Evolutionary conservation across 2,113 vertebrate species (phyloP), one percentile per base, ranked within the genome.

Genomic region (Microcebus griseorufus): DNA sequence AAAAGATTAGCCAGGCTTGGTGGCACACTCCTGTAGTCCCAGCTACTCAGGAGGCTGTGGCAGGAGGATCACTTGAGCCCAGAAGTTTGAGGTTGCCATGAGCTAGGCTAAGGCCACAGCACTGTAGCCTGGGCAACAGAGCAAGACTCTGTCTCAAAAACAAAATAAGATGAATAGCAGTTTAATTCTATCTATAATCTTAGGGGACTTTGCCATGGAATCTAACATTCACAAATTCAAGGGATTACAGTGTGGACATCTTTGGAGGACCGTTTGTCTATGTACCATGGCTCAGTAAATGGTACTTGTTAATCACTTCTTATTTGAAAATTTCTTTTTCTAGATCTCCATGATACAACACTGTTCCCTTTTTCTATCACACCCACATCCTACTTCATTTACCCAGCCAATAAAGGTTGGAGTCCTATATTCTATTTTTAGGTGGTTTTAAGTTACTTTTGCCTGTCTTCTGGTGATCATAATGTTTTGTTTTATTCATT

Each of bases 221-320:
- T 14, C n/a, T 45, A 64, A 80, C 3, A 81, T 55, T 90, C 51
- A 76, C 65, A 94, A 80, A 89, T 89, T 75, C 2, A 32, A 86
- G 29, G 32, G 25, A 69, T 79, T 96, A 42, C 34, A 62, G 70
- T 60, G 17, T 62, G 72, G 4, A 51, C 55, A 75, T 69, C 45
- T 60, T 95, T 58, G 64, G 34, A 72, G 34, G 60, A n/a, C 58
- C 45, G 20, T 76, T 81, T 39, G 69, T 96, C 62, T 69, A 3
- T 62, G 13, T 86, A 55, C 73, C n/a, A 32, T 12, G 93, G 60
- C n/a, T 65, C 27, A 79, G 34, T 97, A 78, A 90, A 58, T 60
- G 17, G 20, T 73, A 94, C 5, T 25, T 93, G 20, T 83, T 91
- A 72, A 81, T 93, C 69, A 87, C 42, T 93, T 94, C 20, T 95